These are phyloP conservation scores for Monopis laevigella DNA, from an alignment of 2,888 invertebrate genomes.

Conservation along the genomic window DNA sequence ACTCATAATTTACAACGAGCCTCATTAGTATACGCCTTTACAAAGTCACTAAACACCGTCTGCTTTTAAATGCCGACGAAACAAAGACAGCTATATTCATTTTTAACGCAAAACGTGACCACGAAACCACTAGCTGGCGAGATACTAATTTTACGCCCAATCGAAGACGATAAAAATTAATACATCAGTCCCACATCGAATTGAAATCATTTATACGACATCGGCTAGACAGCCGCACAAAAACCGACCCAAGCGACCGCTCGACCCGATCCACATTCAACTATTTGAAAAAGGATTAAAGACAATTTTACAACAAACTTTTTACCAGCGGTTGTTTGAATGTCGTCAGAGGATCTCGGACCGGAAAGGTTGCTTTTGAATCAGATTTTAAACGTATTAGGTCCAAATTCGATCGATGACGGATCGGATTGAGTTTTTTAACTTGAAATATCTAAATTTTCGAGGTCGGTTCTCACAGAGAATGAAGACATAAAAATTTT, in stretches of 20 bases:
- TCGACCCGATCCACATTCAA: constrained; percentile 28
- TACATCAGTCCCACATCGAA: constrained; percentile 33
- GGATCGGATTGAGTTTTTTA: constrained; percentile 24
- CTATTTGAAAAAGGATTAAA: constrained; percentile 42
- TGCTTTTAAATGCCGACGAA: constrained; percentile 37
- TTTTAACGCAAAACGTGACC: constrained; percentile 54
- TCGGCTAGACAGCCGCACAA: constrained; percentile 22
- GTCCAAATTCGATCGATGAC: constrained; percentile 37
- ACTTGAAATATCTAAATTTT: constrained; percentile 30
- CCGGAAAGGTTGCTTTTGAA: constrained; percentile 46
- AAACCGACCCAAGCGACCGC: constrained; percentile 36
- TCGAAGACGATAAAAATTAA: constrained; percentile 58
- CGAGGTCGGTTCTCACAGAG: constrained; percentile 42
- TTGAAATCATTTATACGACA: background rate
- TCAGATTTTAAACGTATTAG: constrained; percentile 31
- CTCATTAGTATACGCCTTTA: constrained; percentile 53
- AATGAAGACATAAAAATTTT: constrained; percentile 64
- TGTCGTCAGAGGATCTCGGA: constrained; percentile 50
- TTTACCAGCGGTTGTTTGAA: constrained; percentile 50
- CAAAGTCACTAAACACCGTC: constrained; percentile 35
- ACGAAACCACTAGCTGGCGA: constrained; percentile 39
- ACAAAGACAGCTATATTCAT: constrained; percentile 52
- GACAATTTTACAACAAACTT: constrained; percentile 42
- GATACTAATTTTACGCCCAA: constrained; percentile 58
- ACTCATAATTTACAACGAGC: constrained; percentile 45